phyloP scores from a whole-genome alignment of 2,797 vertebrate species.

The Ctenochaetus hawaiiensis region DNA sequence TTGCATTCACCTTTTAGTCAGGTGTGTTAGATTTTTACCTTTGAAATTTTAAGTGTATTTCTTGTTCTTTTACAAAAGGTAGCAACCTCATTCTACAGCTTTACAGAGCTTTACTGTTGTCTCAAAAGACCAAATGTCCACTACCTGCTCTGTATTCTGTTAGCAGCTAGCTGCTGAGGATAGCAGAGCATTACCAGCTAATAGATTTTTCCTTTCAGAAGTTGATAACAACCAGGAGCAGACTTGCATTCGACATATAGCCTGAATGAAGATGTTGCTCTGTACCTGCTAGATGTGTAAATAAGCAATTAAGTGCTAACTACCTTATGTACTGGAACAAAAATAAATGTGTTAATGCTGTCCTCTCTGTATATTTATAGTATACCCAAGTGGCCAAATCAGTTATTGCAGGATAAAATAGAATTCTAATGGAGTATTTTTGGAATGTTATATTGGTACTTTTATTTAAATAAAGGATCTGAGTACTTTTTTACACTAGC shows the following conservation, averaged over 20 bases:
- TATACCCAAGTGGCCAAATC: background rate
- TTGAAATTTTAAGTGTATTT: too few species aligned
- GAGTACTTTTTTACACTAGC: background rate
- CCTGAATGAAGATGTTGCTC: background rate
- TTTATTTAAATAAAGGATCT: background rate
- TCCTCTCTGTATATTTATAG: background rate
- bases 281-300: background rate
- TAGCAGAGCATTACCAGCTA: background rate
- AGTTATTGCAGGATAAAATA: background rate
- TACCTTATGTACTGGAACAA: too few species aligned
- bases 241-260: background rate
- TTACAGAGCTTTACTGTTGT: too few species aligned
- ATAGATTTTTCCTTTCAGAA: background rate
- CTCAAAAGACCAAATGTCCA: too few species aligned
- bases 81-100: too few species aligned
- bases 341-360: background rate
- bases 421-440: background rate
- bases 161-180: background rate
- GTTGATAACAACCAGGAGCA: background rate
- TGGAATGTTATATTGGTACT: background rate
- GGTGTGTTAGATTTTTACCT: too few species aligned
- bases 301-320: background rate
- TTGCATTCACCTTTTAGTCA: too few species aligned
- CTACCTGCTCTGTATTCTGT: background rate
- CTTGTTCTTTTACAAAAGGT: too few species aligned